Evolutionary conservation across 92 coral and sea anemone species (phyloP), one percentile per base, ranked within the genome.

Genomic region (Umimayanthus kanabou): DNA sequence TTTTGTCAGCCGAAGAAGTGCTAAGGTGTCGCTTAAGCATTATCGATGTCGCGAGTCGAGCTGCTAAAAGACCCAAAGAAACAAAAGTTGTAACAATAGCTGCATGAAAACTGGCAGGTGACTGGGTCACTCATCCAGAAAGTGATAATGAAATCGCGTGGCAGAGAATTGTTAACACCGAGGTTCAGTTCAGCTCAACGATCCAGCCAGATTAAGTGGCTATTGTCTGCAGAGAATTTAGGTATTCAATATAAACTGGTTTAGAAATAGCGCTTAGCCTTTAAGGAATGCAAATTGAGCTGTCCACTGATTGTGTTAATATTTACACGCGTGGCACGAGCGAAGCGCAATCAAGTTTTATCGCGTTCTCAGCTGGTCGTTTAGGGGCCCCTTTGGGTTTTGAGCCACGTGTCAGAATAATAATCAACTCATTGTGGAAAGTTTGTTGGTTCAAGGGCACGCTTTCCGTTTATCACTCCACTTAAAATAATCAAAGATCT

Each of bases 361-460:
- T 43, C 78, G 78, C 87, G 71, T 70, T 83, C 87, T 83, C 87
- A 83, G 77, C 87, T 83, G 87, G 87, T 28, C 50, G 76, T 29
- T 26, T 83, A 26, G 22, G 53, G 37, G 37, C 37, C 37, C 37
- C 37, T 0, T 33, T 33, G 37, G 37, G 37, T 33, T 26, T 25
- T 29, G 23, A 74, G 77, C 87, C 87, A 83, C 87, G 87, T 83
- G 87, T 82, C 86, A 22, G 29, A 6, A 64, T 6, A 40, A 40
- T 81, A 33, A 65, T 57, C 16, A 6, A 33, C 15, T 39, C 50
- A 81, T 25, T 66, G 53, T 26, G 14, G 39, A 58, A 20, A 4
- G 28, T 23, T 81, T 64, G 53, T 81, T 81, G 55, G 85, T 66
- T 64, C 53, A 81, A 64, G 37, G 6, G 10, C 76, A 33, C 33